Percentiles rank a stretch among this genome's conserved stretches.
Evolutionary conservation across 2,888 invertebrate genomes (phyloP).

Genomic region (Drosophila rellima): DNA sequence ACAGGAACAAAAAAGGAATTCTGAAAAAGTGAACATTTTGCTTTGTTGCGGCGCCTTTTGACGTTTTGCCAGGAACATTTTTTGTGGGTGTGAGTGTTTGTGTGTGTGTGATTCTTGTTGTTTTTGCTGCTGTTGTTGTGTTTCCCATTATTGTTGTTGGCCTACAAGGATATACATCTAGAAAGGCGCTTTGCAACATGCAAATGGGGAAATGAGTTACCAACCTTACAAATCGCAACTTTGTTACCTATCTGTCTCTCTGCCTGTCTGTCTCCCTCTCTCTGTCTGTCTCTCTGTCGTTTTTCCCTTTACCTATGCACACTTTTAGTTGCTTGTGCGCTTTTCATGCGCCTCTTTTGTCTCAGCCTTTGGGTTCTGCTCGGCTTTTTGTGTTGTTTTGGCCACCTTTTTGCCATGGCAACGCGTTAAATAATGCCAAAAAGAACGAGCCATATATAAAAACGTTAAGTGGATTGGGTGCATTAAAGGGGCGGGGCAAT

Average conservation of each 20-base stretch:
- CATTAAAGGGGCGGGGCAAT: background rate
- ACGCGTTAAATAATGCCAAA: constrained; percentile 79
- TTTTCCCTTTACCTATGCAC: constrained; percentile 55
- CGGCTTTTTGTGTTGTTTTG: constrained; percentile 55
- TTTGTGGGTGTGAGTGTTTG: constrained; percentile 11
- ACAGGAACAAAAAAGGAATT: constrained; percentile 8
- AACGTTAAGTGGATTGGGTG: constrained; percentile 72
- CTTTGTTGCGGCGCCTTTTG: constrained; percentile 58
- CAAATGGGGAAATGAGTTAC: constrained; percentile 56
- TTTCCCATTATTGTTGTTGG: constrained; percentile 38
- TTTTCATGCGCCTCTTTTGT: constrained; percentile 56
- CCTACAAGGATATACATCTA: constrained; percentile 77
- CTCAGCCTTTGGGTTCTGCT: constrained; percentile 41
- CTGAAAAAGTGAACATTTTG: constrained; percentile 33
- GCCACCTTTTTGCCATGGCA: constrained; percentile 75
- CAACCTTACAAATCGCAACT: constrained; percentile 32
- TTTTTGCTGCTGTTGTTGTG: constrained; percentile 48
- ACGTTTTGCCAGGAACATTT: constrained; percentile 45
- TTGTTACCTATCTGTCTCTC: constrained; percentile 32
- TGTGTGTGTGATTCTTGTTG: constrained; percentile 29
- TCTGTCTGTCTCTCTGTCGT: constrained; percentile 8
- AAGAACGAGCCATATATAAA: constrained; percentile 50
- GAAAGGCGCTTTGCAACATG: constrained; percentile 71
- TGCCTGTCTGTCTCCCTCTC: constrained; percentile 21
- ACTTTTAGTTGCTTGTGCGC: constrained; percentile 63